Evolutionary conservation across 2,113 vertebrate genomes (phyloP).

Genomic region (Coturnix japonica): DNA sequence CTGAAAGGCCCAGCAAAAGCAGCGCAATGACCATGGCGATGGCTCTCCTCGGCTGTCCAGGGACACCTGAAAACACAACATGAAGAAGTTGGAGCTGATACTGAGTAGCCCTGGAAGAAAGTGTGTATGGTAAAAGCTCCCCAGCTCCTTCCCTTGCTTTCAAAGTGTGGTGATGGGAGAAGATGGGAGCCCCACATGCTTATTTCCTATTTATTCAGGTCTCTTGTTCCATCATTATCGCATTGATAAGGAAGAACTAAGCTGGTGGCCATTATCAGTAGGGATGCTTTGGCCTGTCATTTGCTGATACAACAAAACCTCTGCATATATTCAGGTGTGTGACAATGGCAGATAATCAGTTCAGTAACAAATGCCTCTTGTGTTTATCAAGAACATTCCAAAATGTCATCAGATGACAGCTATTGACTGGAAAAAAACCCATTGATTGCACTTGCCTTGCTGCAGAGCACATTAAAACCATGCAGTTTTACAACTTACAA

Average conservation of each 20-base stretch:
- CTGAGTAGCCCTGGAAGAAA: not conserved
- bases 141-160: not conserved
- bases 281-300: not conserved
- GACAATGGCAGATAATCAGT: not conserved
- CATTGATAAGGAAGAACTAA: rapidly evolving
- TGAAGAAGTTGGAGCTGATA: not conserved
- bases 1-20: constrained; percentile 65
- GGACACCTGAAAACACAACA: constrained; percentile 74
- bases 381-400: not conserved
- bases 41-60: constrained; percentile 54
- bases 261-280: not conserved
- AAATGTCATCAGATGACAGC: not conserved
- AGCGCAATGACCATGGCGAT: constrained; percentile 28
- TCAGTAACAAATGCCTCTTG: not conserved
- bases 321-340: not conserved
- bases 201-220: not conserved
- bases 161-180: not conserved
- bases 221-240: rapidly evolving
- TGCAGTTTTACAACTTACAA: not conserved
- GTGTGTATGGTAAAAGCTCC: not conserved
- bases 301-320: not conserved
- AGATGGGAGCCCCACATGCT: not conserved
- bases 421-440: not conserved
- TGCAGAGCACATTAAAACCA: not conserved
- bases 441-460: not conserved